Percentiles rank a stretch among this genome's conserved stretches.
Conservation (phyloP, 1,140 invertebrate genomes). For the Megathymus violae region DNA sequence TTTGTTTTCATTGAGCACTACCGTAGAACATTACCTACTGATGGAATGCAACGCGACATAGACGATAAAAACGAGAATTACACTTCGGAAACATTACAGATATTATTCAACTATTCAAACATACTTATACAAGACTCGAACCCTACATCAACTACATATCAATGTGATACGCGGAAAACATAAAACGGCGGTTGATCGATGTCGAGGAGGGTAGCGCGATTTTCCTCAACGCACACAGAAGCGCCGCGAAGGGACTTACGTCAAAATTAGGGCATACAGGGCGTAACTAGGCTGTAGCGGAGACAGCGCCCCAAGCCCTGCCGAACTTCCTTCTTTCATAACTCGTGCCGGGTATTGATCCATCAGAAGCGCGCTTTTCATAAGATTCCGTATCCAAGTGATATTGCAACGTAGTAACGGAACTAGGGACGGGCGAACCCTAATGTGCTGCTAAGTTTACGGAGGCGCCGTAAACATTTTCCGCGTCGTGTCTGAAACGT, state of each 20-base stretch:
- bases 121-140: slow-evolving; percentile 7
- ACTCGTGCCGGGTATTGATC: slow-evolving; percentile 80
- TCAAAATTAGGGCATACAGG: slow-evolving; percentile 82
- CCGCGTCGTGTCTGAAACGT: background rate
- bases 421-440: slow-evolving; percentile 39
- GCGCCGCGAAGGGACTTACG: slow-evolving; percentile 54
- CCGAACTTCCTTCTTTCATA: slow-evolving; percentile 83
- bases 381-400: slow-evolving; percentile 66
- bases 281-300: slow-evolving; percentile 80
- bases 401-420: slow-evolving; percentile 64
- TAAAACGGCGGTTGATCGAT: slow-evolving; percentile 30
- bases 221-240: slow-evolving; percentile 61
- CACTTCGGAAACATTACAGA: no score
- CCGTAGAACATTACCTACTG: no score
- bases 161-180: slow-evolving; percentile 34
- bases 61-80: no score
- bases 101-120: no score
- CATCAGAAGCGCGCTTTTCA: slow-evolving; percentile 81
- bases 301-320: slow-evolving; percentile 74
- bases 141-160: slow-evolving; percentile 30
- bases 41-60: no score
- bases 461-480: background rate
- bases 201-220: slow-evolving; percentile 35
- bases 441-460: slow-evolving; percentile 28
- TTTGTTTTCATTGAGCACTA: no score